Conservation (phyloP, 2,113 vertebrate genomes). For the Nansenia antarctica region DNA sequence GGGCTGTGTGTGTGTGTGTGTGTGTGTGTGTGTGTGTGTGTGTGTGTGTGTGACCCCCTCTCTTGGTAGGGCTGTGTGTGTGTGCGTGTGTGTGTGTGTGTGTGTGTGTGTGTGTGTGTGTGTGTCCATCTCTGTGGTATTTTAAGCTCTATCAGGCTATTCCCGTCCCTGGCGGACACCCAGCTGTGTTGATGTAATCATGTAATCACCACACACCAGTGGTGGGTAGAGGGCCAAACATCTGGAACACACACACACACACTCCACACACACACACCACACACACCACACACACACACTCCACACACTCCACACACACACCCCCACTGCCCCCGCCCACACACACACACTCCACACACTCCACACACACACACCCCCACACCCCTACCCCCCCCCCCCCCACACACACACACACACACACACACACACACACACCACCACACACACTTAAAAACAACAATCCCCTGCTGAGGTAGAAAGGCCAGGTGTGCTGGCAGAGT, state of each 20-base stretch:
- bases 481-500: not conserved
- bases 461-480: conserved; percentile 3
- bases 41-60: not conserved
- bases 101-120: conserved; percentile 3
- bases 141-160: conserved; percentile 50
- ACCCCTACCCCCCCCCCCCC: conserved; percentile 11
- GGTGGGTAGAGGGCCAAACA: not conserved
- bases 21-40: not conserved
- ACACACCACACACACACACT: conserved; percentile 7
- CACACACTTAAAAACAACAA: conserved; percentile 26
- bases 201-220: not conserved
- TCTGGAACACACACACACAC: conserved; percentile 12
- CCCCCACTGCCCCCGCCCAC: conserved; percentile 7
- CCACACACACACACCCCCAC: conserved; percentile 13
- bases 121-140: conserved; percentile 28
- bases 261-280: conserved; percentile 8
- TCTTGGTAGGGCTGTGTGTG: not conserved
- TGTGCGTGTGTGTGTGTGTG: not conserved
- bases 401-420: not conserved
- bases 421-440: conserved; percentile 10
- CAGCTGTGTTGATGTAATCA: conserved; percentile 48
- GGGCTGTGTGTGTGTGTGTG: not conserved
- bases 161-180: conserved; percentile 38
- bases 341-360: not conserved
- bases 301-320: not conserved